Base-by-base conservation (phyloP, 2,888 invertebrate genomes). In the Phyto melanocephala region DNA sequence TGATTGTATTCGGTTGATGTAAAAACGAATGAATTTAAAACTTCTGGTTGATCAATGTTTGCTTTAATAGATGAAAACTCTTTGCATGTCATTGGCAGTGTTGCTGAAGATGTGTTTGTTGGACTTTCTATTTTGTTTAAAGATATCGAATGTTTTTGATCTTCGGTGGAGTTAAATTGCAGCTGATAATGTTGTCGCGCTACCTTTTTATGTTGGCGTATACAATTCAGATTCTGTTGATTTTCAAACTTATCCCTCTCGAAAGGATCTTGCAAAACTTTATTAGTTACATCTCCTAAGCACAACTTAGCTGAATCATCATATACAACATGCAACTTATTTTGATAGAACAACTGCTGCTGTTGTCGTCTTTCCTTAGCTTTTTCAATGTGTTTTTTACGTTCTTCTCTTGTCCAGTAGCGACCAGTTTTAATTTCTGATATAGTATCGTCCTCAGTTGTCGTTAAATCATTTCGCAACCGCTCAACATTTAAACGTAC, bases 371-470 rank as follows among this genome's bases (percentile, higher is more conserved):
- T 92, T 87, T 95, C 95, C 58, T 93, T 92, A 1, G 95, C 94
- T 70, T 93, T 93, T 87, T 95, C 95, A 86, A 95, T 90, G 86
- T 96, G 95, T 52, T 93, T 92, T 87, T 95, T 95, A 2, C 95
- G 93, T 85, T 96, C 95, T 85, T 95, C 95, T 88, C 94, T 94
- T 3, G 93, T 93, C 95, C 95, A 96, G 88, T 95, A 96, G 35
- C 95, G 93, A 6, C 95, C 95, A 15, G 93, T 92, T 92, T 96
- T 96, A 81, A 95, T 92, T 88, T 95, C 95, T 13, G 95, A 95
- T 90, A 94, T 93, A 20, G 95, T 95, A 86, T 96, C 95, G 86
- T 96, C 96, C 88, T 96, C 96, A 0, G 95, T 95, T 4, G 95
- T 95, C 0, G 94, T 94, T 71, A 94, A 92, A 13, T 82, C 75